Evolutionary conservation across 1,140 invertebrate species (phyloP).

Genomic region (Marisa cornuarietis): DNA sequence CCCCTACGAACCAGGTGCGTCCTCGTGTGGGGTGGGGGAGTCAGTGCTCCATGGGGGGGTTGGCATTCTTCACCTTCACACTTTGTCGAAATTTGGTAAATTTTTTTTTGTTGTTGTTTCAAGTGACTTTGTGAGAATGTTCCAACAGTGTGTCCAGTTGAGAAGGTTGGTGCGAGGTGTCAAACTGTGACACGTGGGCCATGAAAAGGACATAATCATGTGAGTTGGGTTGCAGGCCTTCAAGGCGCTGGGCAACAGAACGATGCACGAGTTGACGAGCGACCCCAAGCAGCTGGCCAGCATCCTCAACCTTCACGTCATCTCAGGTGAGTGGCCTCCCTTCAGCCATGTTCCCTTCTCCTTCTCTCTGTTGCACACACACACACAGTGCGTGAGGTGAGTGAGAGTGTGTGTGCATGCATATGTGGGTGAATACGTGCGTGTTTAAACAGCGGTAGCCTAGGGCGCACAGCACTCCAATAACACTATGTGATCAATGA

Average conservation of each 20-base stretch:
- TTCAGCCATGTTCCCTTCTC: not conserved
- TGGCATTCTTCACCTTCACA: not conserved
- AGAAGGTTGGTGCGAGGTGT: not conserved
- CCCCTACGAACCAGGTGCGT: constrained; percentile 51
- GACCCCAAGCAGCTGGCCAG: constrained; percentile 44
- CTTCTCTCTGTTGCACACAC: too few relatives aligned
- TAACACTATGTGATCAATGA: too few relatives aligned
- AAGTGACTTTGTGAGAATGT: not conserved
- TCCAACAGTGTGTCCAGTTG: too few relatives aligned
- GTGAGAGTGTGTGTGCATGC: too few relatives aligned
- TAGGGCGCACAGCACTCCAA: too few relatives aligned
- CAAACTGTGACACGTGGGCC: not conserved
- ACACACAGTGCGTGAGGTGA: too few relatives aligned
- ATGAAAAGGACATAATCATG: not conserved
- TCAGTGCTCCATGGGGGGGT: too few relatives aligned
- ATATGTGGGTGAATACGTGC: too few relatives aligned
- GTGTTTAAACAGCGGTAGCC: too few relatives aligned
- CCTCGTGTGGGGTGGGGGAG: too few relatives aligned
- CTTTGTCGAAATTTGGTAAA: too few relatives aligned
- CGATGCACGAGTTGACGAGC: constrained; percentile 43
- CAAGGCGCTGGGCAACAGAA: constrained; percentile 34
- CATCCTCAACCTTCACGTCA: constrained; percentile 38
- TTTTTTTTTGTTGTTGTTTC: too few relatives aligned
- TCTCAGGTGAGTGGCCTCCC: constrained; percentile 33
- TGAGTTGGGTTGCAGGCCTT: constrained; percentile 32